phyloP scores from a whole-genome alignment of 92 coral and sea anemone species.

The Phenganax marumi region DNA sequence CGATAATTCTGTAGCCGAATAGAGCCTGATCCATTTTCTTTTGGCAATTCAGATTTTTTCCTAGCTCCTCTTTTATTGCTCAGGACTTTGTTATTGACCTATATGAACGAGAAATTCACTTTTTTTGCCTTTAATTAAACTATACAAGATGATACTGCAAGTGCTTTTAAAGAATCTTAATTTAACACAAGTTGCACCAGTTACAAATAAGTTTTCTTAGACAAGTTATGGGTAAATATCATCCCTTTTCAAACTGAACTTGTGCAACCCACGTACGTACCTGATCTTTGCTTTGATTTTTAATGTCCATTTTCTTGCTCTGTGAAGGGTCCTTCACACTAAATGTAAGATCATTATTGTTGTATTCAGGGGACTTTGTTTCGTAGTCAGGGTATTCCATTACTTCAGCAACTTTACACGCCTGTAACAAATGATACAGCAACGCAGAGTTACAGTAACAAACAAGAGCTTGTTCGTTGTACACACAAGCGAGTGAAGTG shows the following conservation, averaged over 20 bases:
- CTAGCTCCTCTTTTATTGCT: slow-evolving; percentile 73
- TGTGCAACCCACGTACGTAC: neutral
- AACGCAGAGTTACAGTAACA: too few relatives aligned
- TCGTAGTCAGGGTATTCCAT: slow-evolving; percentile 2
- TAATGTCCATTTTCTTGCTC: slow-evolving; percentile 1
- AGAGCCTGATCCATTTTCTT: slow-evolving; percentile 49
- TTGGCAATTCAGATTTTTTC: slow-evolving; percentile 95
- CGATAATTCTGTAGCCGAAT: slow-evolving; percentile 35
- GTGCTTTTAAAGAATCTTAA: neutral
- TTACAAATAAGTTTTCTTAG: too few relatives aligned
- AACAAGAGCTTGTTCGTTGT: too few relatives aligned
- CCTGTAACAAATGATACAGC: slow-evolving; percentile 19
- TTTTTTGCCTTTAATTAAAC: neutral
- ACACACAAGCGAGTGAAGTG: too few relatives aligned
- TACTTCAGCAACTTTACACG: slow-evolving; percentile 21
- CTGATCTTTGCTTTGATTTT: slow-evolving; percentile 6
- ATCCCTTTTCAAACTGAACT: too few relatives aligned
- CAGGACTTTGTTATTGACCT: slow-evolving; percentile 5
- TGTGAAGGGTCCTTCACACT: slow-evolving; percentile 16
- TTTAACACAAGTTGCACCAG: neutral
- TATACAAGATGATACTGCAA: neutral
- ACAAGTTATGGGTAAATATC: too few relatives aligned
- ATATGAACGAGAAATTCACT: too few relatives aligned
- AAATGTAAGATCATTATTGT: slow-evolving; percentile 30
- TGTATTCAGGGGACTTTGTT: slow-evolving; percentile 19